Percentiles rank a stretch among this genome's conserved stretches.
Evolutionary conservation across 2,888 invertebrate genomes (phyloP).

Genomic region (Ormyrus nitidulus): DNA sequence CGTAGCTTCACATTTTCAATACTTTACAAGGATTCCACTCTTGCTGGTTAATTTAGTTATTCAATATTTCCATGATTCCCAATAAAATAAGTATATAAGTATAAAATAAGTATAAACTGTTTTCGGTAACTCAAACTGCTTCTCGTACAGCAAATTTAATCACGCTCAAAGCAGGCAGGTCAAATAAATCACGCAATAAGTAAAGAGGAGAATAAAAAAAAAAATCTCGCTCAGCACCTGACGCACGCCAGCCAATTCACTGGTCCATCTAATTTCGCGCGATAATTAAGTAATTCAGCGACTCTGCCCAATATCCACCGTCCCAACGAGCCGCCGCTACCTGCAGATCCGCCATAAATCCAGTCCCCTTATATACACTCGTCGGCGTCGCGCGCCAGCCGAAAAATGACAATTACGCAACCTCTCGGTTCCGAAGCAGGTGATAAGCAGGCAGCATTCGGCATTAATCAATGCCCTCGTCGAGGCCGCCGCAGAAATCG

Average conservation of each 20-base stretch:
- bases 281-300: slow-evolving; percentile 51
- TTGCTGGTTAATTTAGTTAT: no score
- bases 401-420: slow-evolving; percentile 40
- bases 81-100: no score
- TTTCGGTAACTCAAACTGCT: no score
- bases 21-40: no score
- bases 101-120: no score
- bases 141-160: no score
- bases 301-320: slow-evolving; percentile 36
- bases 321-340: slow-evolving; percentile 4
- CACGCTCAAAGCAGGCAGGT: background rate
- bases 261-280: background rate
- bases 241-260: background rate
- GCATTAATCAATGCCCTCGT: slow-evolving; percentile 45
- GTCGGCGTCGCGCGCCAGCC: slow-evolving; percentile 58
- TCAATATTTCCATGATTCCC: no score
- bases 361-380: slow-evolving; percentile 24
- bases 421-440: slow-evolving; percentile 33
- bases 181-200: slow-evolving; percentile 31
- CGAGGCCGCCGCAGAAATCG: slow-evolving; percentile 34
- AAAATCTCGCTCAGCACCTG: slow-evolving; percentile 15
- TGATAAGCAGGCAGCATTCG: slow-evolving; percentile 42
- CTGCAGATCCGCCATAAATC: slow-evolving; percentile 39
- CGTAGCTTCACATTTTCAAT: no score
- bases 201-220: slow-evolving; percentile 5